Percentiles rank a stretch among this genome's conserved stretches.
phyloP scores from a whole-genome alignment of 2,888 invertebrate species.

The Eupelmus urozonus region DNA sequence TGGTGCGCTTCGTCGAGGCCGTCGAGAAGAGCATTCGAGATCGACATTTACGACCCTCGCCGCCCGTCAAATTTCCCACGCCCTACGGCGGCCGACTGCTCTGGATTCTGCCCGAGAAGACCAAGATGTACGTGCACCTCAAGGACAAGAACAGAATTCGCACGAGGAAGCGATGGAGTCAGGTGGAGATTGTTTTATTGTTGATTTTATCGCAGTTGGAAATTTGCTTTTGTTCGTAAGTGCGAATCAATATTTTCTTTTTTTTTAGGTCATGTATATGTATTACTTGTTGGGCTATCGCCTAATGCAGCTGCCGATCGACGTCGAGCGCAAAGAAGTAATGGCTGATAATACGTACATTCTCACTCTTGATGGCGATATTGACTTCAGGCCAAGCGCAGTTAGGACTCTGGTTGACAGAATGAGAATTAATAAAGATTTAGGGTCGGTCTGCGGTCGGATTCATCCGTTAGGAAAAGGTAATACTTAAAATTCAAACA shows the following conservation, averaged over 20 bases:
- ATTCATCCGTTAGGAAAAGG: slow-evolving; percentile 90
- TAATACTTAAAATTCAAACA: slow-evolving; percentile 53
- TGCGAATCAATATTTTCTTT: background rate
- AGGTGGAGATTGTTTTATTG: too few species aligned
- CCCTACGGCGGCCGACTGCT: slow-evolving; percentile 92
- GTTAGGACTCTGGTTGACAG: slow-evolving; percentile 88
- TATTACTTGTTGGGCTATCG: slow-evolving; percentile 91
- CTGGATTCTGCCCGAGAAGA: slow-evolving; percentile 91
- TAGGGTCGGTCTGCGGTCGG: slow-evolving; percentile 93
- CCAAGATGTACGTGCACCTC: slow-evolving; percentile 90
- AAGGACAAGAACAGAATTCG: slow-evolving; percentile 94
- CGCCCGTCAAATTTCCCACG: slow-evolving; percentile 87
- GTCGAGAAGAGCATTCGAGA: slow-evolving; percentile 88
- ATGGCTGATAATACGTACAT: slow-evolving; percentile 90
- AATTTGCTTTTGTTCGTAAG: background rate
- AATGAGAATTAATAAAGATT: slow-evolving; percentile 88
- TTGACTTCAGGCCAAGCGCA: slow-evolving; percentile 90
- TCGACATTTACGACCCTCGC: slow-evolving; percentile 72
- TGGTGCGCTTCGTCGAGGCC: slow-evolving; percentile 84
- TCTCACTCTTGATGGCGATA: slow-evolving; percentile 91
- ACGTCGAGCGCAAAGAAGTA: slow-evolving; percentile 81
- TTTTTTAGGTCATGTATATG: slow-evolving; percentile 90
- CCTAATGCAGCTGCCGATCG: slow-evolving; percentile 84
- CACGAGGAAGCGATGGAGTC: slow-evolving; percentile 95
- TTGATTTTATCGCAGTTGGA: too few species aligned